Evolutionary conservation across 2,113 vertebrate genomes (phyloP).

Genomic region (Oncorhynchus masou): DNA sequence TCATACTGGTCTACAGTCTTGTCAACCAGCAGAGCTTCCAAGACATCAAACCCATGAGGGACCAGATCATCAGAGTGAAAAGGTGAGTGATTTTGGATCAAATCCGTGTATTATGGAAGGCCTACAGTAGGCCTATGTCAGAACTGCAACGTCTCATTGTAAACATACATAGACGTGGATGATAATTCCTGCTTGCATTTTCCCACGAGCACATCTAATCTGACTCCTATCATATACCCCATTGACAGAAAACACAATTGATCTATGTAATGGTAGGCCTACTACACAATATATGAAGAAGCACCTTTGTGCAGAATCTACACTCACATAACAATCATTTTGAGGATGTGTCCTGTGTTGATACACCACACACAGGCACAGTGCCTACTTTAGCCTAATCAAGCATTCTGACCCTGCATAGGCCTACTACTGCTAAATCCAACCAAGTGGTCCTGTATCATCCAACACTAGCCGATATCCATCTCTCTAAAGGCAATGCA

Average conservation of each 20-base stretch:
- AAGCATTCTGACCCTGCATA: neutral
- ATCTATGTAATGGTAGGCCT: neutral
- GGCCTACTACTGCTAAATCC: neutral
- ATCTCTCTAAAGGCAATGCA: neutral
- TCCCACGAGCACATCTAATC: neutral
- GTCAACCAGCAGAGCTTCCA: slow-evolving; percentile 98
- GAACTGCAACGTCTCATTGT: neutral
- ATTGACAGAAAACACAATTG: neutral
- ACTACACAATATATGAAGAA: neutral
- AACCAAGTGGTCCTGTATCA: neutral
- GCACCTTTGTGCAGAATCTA: neutral
- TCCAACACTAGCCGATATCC: neutral
- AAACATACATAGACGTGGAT: neutral
- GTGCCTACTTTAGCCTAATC: neutral
- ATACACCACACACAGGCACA: neutral
- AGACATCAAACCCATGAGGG: slow-evolving; percentile 94
- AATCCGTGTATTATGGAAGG: neutral
- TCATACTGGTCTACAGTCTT: slow-evolving; percentile 94
- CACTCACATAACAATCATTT: neutral
- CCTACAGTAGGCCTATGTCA: neutral
- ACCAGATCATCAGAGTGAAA: slow-evolving; percentile 97
- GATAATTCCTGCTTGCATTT: slow-evolving; percentile 3
- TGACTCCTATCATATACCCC: neutral
- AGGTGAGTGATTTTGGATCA: slow-evolving; percentile 69
- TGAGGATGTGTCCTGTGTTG: neutral